Percentiles rank a stretch among this genome's conserved stretches.
Conservation (phyloP, 2,888 invertebrate genomes). For the Athetis lepigone region DNA sequence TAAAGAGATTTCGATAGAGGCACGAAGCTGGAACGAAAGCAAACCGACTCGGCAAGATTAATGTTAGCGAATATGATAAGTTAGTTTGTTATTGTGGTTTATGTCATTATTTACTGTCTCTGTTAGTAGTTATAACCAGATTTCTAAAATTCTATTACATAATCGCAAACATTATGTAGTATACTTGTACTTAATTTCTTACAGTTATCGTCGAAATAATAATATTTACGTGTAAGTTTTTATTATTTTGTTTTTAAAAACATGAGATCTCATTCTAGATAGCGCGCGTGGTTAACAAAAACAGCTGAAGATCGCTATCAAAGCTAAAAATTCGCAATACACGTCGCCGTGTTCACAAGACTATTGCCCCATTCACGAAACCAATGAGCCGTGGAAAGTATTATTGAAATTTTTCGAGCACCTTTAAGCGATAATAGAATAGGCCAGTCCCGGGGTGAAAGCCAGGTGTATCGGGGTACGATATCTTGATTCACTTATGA, state of each 20-base stretch:
- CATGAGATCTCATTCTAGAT: constrained; percentile 52
- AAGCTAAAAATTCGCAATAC: constrained; percentile 71
- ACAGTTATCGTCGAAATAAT: background rate
- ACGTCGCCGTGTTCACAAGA: constrained; percentile 70
- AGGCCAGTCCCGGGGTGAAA: constrained; percentile 78
- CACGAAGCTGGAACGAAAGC: constrained; percentile 70
- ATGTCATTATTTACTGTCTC: constrained; percentile 7
- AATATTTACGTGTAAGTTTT: background rate
- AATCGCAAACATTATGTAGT: background rate
- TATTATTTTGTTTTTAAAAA: constrained; percentile 33
- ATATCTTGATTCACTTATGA: constrained; percentile 89
- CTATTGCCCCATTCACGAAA: constrained; percentile 72
- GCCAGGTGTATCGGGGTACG: constrained; percentile 87
- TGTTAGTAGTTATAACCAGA: constrained; percentile 1
- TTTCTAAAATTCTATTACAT: background rate
- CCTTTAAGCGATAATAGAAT: constrained; percentile 74
- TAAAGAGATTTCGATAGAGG: constrained; percentile 77
- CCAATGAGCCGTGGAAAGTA: constrained; percentile 83
- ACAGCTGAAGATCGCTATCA: constrained; percentile 68
- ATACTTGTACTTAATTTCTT: background rate
- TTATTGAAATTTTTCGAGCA: constrained; percentile 83
- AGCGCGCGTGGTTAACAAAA: constrained; percentile 35
- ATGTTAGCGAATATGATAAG: constrained; percentile 58
- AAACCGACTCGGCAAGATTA: constrained; percentile 54
- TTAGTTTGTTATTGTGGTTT: constrained; percentile 28